Evolutionary conservation across 2,888 invertebrate species (phyloP).

Genomic region (Oxycera nigricornis): DNA sequence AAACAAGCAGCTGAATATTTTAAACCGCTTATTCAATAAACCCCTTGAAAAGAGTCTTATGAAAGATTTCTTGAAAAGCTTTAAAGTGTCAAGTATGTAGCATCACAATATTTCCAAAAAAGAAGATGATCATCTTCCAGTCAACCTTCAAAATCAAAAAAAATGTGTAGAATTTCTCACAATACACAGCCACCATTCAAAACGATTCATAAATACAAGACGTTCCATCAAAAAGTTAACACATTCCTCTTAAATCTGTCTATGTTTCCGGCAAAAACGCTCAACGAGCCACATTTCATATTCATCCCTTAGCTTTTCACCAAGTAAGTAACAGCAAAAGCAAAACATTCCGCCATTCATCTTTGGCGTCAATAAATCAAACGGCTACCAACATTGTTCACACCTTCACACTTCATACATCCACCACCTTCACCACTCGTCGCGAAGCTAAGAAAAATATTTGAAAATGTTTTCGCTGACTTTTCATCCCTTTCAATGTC

Average conservation of each 20-base stretch:
- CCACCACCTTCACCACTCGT: not conserved
- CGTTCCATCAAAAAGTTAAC: not conserved
- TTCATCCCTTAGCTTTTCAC: not conserved
- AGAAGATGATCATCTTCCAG: too few species aligned
- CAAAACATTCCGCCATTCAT: conserved; percentile 4
- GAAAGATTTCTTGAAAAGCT: too few species aligned
- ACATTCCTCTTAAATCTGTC: conserved; percentile 1
- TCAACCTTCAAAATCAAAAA: too few species aligned
- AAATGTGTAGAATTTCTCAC: not conserved
- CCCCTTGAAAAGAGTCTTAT: too few species aligned
- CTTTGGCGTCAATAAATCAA: conserved; percentile 23
- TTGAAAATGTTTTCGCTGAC: not conserved
- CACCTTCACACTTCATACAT: not conserved
- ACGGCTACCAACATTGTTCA: conserved; percentile 13
- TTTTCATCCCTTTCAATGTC: not conserved
- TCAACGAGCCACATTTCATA: not conserved
- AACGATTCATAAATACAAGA: not conserved
- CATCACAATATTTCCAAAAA: too few species aligned
- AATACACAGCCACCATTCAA: not conserved
- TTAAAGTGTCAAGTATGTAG: too few species aligned
- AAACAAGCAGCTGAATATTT: too few species aligned
- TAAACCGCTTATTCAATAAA: too few species aligned
- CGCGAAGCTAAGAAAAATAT: not conserved
- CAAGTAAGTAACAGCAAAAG: not conserved
- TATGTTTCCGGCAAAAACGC: not conserved